Percentiles rank a stretch among this genome's conserved stretches.
These are phyloP conservation scores for Oxyteleia sp. DNA, from an alignment of 2,888 invertebrate species.

Conservation along the genomic window DNA sequence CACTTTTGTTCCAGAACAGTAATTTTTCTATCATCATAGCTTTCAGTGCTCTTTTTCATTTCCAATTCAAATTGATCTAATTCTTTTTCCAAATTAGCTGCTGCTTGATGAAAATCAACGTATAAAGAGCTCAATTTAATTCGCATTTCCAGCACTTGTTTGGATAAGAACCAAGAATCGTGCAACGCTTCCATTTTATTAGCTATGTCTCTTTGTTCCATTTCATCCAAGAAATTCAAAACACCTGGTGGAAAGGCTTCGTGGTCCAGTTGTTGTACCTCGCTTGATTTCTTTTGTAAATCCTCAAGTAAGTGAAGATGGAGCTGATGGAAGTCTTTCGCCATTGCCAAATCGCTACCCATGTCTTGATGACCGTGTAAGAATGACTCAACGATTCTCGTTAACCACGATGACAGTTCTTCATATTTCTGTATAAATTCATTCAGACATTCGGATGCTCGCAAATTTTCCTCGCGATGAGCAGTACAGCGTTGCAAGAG, in stretches of 20 bases:
- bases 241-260: conserved; percentile 88
- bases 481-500: conserved; percentile 90
- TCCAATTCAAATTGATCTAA: conserved; percentile 90
- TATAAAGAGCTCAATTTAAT: conserved; percentile 91
- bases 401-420: conserved; percentile 92
- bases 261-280: conserved; percentile 88
- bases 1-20: conserved; percentile 90
- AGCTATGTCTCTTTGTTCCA: conserved; percentile 90
- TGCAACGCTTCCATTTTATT: conserved; percentile 90
- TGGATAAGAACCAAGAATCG: conserved; percentile 90
- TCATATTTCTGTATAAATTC: conserved; percentile 91
- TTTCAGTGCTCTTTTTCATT: conserved; percentile 88
- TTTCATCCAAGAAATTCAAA: conserved; percentile 90
- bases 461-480: conserved; percentile 91
- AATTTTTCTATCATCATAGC: conserved; percentile 88
- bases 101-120: conserved; percentile 92
- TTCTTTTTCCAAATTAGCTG: conserved; percentile 90
- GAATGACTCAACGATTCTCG: conserved; percentile 92
- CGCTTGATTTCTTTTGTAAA: conserved; percentile 91
- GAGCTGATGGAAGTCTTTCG: conserved; percentile 92
- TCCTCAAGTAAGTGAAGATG: conserved; percentile 93
- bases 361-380: conserved; percentile 92
- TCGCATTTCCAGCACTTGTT: conserved; percentile 90
- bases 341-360: conserved; percentile 91
- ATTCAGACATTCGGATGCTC: conserved; percentile 91